Evolutionary conservation across 2,888 invertebrate species (phyloP), one percentile per base, ranked within the genome.

Genomic region (Leptinotarsa peninsularis): DNA sequence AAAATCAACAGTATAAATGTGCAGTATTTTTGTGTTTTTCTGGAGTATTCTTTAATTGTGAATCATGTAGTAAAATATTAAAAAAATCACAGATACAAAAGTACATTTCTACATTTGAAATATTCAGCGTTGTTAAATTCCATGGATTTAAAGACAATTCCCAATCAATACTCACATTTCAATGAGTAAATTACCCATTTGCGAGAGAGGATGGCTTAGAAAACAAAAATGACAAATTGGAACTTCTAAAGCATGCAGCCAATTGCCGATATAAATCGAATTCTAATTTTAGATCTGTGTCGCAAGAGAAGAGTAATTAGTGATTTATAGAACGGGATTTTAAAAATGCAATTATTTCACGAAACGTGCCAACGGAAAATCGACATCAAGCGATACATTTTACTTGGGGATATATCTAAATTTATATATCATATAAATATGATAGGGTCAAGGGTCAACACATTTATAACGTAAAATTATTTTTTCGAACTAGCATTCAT

Each of bases 301-400:
- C n/a, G 27, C n/a, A 63, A n/a, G n/a, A n/a, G n/a, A 63, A 63
- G 63, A 33, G 43, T 63, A 63, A 63, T 63, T 33, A 63, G 63
- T 33, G n/a, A 63, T 18, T 63, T 27, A 63, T 33, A 63, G 43
- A 33, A 63, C 33, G 63, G 43, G 33, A n/a, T 27, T 17, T 33
- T 43, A 27, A 63, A 63, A 27, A 63, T n/a, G 7, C 43, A n/a
- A 33, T 33, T n/a, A 63, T 63, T 33, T 43, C 63, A n/a, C 10
- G 43, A 63, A 43, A 63, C 63, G 7, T 63, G 63, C 63, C 43
- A 63, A 1, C n/a, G 13, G 43, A 43, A 27, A 33, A 18, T 63
- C 23, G 4, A 58, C 58, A 21, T 21, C 58, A 23, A 21, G 10
- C 10, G 18, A 54, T 54, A 54, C 7, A 18, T 18, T 54, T 5